Conservation (phyloP, 30 jellyfish, hydroid and myxozoan species). For the Hydractinia symbiolongicarpus region DNA sequence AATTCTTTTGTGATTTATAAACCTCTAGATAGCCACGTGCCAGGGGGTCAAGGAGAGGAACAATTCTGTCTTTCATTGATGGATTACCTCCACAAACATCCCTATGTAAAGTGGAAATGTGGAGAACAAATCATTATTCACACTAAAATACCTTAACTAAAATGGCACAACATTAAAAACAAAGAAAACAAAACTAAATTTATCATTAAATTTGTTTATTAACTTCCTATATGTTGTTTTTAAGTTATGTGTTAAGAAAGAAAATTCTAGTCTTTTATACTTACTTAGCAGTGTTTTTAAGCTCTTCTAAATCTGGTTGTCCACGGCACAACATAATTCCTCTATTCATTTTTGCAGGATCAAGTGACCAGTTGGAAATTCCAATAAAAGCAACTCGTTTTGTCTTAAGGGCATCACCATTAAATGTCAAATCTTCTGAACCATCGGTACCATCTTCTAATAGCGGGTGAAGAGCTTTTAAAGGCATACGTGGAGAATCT, state of each 20-base stretch:
- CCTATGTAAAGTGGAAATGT: conserved; percentile 7
- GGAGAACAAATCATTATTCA: too few species aligned
- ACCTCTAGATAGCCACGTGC: conserved; percentile 42
- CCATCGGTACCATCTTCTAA: conserved; percentile 90
- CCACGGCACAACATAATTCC: conserved; percentile 66
- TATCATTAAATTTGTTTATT: background rate
- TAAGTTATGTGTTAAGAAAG: background rate
- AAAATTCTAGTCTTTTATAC: background rate
- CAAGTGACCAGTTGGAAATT: conserved; percentile 73
- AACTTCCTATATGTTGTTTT: background rate
- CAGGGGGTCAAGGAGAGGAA: conserved; percentile 34
- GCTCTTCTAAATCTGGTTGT: conserved; percentile 50
- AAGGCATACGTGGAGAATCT: conserved; percentile 78
- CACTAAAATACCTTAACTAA: too few species aligned
- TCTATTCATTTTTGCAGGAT: conserved; percentile 73
- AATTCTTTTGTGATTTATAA: conserved; percentile 39
- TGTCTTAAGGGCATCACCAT: conserved; percentile 34
- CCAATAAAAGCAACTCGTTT: conserved; percentile 75
- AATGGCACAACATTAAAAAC: background rate
- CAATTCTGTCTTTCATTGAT: conserved; percentile 29
- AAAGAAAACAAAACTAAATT: background rate
- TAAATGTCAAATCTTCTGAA: conserved; percentile 62
- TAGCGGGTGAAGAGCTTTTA: conserved; percentile 75
- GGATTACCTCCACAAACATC: conserved; percentile 51
- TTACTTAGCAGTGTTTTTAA: conserved; percentile 55